These are phyloP conservation scores for Protodeltote pygarga DNA, from an alignment of 2,888 invertebrate genomes.

Conservation along the genomic window DNA sequence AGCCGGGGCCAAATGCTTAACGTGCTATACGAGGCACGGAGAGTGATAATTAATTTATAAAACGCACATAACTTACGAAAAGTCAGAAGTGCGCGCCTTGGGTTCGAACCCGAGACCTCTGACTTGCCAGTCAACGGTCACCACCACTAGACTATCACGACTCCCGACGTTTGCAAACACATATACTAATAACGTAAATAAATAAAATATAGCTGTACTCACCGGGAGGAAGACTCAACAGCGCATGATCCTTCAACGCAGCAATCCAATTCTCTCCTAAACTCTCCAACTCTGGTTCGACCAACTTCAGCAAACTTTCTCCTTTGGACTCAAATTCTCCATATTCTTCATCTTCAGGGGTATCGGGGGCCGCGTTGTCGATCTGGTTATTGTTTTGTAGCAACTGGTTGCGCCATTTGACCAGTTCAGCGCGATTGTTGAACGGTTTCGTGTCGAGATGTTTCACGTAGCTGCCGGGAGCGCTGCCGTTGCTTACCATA, in stretches of 20 bases:
- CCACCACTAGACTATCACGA: no score
- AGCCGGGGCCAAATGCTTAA: no score
- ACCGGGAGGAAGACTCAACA: conserved; percentile 95
- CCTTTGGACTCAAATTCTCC: conserved; percentile 92
- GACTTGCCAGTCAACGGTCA: no score
- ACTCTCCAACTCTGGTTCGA: conserved; percentile 96
- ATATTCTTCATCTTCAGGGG: conserved; percentile 86
- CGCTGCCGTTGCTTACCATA: conserved; percentile 92
- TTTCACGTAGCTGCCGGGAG: conserved; percentile 87
- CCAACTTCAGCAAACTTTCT: conserved; percentile 95
- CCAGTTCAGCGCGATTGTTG: conserved; percentile 74
- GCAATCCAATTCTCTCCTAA: conserved; percentile 98
- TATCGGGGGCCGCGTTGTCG: conserved; percentile 64
- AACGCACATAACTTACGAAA: no score
- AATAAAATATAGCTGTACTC: conserved; percentile 32
- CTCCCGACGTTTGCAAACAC: background rate
- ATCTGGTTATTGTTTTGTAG: conserved; percentile 70
- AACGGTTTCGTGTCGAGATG: conserved; percentile 79
- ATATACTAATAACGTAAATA: background rate
- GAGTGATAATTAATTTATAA: no score
- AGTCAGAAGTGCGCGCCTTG: no score
- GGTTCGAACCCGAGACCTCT: no score
- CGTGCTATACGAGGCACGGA: no score
- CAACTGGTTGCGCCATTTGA: conserved; percentile 76
- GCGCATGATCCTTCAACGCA: conserved; percentile 97